Evolutionary conservation across 2,888 invertebrate species (phyloP).

Genomic region (Athalia circularis): DNA sequence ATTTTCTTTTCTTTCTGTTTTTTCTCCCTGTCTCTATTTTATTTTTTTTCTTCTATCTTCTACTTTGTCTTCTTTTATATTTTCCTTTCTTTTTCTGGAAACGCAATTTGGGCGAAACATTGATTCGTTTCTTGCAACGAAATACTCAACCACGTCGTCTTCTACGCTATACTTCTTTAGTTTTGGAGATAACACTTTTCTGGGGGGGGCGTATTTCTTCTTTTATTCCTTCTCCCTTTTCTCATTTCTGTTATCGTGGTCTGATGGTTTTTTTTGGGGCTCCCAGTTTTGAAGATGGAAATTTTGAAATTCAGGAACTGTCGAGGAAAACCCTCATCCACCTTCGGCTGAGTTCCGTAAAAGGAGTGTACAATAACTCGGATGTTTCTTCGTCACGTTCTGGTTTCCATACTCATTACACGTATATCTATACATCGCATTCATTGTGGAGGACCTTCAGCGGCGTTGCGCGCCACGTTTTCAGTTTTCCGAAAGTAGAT

Average conservation of each 20-base stretch:
- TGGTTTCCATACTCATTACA: background rate
- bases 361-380: constrained; percentile 2
- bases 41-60: background rate
- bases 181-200: constrained; percentile 33
- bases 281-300: constrained; percentile 1
- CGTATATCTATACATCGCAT: too few species aligned
- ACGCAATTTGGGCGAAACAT: constrained; percentile 41
- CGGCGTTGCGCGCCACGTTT: background rate
- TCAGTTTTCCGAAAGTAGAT: constrained; percentile 4
- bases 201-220: constrained; percentile 1
- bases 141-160: constrained; percentile 3
- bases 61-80: background rate
- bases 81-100: constrained; percentile 21
- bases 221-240: background rate
- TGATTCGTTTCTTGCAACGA: constrained; percentile 42
- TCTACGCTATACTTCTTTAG: constrained; percentile 10
- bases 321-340: constrained; percentile 4
- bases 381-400: background rate
- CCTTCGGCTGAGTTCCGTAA: background rate
- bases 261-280: background rate
- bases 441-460: constrained; percentile 3
- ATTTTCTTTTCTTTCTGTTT: background rate
- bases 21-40: background rate
- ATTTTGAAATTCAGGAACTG: constrained; percentile 33
- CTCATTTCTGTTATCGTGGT: background rate